Percentiles rank a stretch among this genome's conserved stretches.
Evolutionary conservation across 2,113 vertebrate genomes (phyloP).

Genomic region (Oreocharis arfaki): DNA sequence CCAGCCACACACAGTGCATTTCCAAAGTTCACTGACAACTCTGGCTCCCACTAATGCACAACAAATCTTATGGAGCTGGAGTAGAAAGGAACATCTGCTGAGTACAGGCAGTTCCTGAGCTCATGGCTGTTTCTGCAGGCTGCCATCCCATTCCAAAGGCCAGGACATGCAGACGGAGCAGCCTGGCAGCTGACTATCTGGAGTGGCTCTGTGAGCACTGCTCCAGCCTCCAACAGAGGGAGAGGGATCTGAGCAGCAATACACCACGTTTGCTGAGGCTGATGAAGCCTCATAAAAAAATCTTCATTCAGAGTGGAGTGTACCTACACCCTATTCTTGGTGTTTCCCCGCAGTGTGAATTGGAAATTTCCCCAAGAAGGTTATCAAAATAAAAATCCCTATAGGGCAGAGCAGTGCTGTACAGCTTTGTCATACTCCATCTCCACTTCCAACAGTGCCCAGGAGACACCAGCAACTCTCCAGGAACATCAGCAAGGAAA

Average conservation of each 20-base stretch:
- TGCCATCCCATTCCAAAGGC: neutral
- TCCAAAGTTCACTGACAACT: neutral
- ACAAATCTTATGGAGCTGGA: neutral
- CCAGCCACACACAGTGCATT: rapidly evolving
- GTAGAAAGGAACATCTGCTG: neutral
- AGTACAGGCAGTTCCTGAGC: neutral
- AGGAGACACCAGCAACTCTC: neutral
- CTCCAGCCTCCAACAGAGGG: neutral
- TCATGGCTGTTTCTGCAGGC: neutral
- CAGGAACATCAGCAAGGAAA: neutral
- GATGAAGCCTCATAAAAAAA: neutral
- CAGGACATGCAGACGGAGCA: rapidly evolving
- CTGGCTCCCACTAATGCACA: rapidly evolving
- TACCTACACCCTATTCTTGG: neutral
- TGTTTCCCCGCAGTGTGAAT: rapidly evolving
- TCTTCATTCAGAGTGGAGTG: rapidly evolving
- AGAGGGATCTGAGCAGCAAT: neutral
- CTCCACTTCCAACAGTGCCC: neutral
- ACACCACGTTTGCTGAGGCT: neutral
- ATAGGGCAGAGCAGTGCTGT: neutral
- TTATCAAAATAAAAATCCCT: neutral
- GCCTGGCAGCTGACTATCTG: neutral
- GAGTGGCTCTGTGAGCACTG: neutral
- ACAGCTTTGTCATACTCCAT: rapidly evolving
- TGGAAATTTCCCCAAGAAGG: neutral